A percentile compares a stretch with the other conserved stretches of the same genome.
phyloP scores from a whole-genome alignment of 2,797 vertebrate species.

The Anolis apletophallus region DNA sequence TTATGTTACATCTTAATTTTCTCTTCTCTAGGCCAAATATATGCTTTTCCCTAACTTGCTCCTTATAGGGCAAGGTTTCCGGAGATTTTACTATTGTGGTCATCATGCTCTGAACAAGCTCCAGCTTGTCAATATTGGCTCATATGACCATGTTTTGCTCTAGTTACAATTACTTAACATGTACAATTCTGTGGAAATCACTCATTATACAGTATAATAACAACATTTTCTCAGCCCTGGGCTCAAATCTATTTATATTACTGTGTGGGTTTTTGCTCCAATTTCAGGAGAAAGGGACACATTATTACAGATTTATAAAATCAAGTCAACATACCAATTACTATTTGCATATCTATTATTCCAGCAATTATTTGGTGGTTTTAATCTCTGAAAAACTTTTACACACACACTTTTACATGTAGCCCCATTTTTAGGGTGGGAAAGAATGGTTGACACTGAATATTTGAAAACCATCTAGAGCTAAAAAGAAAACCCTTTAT shows the following conservation, averaged over 20 bases:
- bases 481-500: slow-evolving; percentile 4
- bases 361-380: background rate
- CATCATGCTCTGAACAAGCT: too few relatives aligned
- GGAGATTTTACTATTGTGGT: too few relatives aligned
- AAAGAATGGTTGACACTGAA: background rate
- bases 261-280: background rate
- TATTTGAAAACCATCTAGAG: background rate
- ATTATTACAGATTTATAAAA: background rate
- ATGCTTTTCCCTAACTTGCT: too few relatives aligned
- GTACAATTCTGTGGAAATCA: background rate
- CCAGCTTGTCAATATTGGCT: background rate
- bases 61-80: too few relatives aligned
- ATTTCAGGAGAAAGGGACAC: background rate
- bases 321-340: background rate
- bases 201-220: background rate
- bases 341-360: background rate
- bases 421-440: background rate
- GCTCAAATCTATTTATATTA: background rate
- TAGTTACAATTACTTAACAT: slow-evolving; percentile 14
- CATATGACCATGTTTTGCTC: background rate
- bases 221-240: background rate
- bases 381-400: background rate
- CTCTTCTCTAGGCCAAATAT: too few relatives aligned
- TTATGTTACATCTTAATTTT: too few relatives aligned
- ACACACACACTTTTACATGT: background rate